Conservation (phyloP, 2,113 vertebrate species). For the Eulemur macaco region DNA sequence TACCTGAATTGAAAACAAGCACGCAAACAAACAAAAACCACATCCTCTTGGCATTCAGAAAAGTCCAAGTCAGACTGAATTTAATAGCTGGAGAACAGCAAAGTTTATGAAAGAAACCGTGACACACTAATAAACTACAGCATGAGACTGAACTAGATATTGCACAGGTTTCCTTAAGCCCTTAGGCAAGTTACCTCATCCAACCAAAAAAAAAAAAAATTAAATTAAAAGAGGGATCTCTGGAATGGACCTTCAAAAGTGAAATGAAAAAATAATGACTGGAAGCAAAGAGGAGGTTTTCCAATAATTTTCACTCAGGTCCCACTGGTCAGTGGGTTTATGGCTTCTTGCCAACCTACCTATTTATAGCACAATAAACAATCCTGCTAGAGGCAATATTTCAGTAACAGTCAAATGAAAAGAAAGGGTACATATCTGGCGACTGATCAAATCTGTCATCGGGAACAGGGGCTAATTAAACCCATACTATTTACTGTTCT, state of each 20-base stretch:
- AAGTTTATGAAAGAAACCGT: constrained; percentile 72
- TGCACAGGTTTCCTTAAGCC: constrained; percentile 59
- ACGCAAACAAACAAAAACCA: background rate
- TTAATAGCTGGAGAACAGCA: constrained; percentile 60
- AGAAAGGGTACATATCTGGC: constrained; percentile 81
- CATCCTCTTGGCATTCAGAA: background rate
- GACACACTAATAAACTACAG: constrained; percentile 66
- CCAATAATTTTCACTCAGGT: constrained; percentile 9
- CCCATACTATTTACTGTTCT: constrained; percentile 73
- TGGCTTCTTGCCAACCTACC: constrained; percentile 41
- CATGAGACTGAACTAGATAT: constrained; percentile 20
- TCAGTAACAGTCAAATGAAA: constrained; percentile 75
- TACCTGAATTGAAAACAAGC: background rate
- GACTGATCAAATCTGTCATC: constrained; percentile 78
- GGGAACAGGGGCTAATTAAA: constrained; percentile 79
- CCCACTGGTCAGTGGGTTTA: background rate
- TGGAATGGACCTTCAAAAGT: constrained; percentile 35
- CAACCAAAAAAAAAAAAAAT: background rate
- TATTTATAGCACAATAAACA: constrained; percentile 63
- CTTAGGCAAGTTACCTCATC: constrained; percentile 60
- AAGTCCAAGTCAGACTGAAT: constrained; percentile 67
- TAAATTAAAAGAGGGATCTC: constrained; percentile 30
- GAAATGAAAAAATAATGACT: constrained; percentile 34
- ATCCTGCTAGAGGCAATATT: constrained; percentile 71
- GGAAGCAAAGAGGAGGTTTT: background rate